Evolutionary conservation across 2,113 vertebrate genomes (phyloP), one percentile per base, ranked within the genome.

Genomic region (Triplophysa dalaica): DNA sequence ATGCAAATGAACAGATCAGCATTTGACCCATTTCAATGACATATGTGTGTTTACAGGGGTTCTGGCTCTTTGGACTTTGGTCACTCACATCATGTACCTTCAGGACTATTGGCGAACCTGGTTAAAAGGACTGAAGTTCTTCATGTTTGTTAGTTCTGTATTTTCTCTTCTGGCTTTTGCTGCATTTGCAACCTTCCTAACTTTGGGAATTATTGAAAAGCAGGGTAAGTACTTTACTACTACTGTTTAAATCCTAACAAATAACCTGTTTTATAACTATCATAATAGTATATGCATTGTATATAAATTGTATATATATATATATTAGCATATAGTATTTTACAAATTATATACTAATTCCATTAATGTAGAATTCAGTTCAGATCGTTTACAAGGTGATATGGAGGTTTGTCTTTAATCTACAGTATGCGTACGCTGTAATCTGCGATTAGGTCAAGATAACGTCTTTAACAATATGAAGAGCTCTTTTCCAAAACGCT

Each of bases 41-140:
- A 6, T 54, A 24, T 22, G 3, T 77, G 14, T 77, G 66, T 50
- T 78, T 79, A 65, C 92, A 99, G 97, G 97, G 79, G 97, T 98
- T 64, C 87, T 99, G 87, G 97, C 97, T 0, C 87, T 98, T 72
- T 99, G 96, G 97, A 89, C 92, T 70, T 93, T 99, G 24, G 94
- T 95, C 88, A 97, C 95, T 0, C 97, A 98, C 82, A 87, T 98
- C 87, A 99, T 99, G 97, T 99, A 98, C 88, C 86, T 96, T 75
- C 96, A 99, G 90, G 96, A 99, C 89, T 98, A 94, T 91, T 99
- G 97, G 97, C 94, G 97, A 85, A 99, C 97, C 24, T 98, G 97
- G 97, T 92, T 98, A 80, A 97, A 96, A 85, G 97, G 97, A 22
- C 91, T 99, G 58, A 94, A 87, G 70, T 95, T 98, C 91, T 98